A percentile compares a stretch with the other conserved stretches of the same genome.
Evolutionary conservation across 2,113 vertebrate species (phyloP).

Genomic region (Eolophus roseicapilla): DNA sequence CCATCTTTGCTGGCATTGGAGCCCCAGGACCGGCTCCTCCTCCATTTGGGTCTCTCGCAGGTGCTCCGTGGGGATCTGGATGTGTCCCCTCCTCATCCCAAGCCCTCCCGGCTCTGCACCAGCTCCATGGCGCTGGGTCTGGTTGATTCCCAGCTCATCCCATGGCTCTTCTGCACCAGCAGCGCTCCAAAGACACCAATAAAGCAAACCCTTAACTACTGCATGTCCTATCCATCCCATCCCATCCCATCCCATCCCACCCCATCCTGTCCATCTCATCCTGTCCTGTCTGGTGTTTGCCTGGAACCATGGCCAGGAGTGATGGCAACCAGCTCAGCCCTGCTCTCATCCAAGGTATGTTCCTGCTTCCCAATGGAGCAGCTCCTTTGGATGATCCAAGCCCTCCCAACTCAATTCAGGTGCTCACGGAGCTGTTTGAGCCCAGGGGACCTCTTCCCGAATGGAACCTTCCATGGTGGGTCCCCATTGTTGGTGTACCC

Average conservation of each 20-base stretch:
- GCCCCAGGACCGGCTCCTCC: background rate
- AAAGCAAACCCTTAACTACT: background rate
- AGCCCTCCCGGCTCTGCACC: background rate
- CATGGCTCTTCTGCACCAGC: rapidly evolving
- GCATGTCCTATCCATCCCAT: background rate
- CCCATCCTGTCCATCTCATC: too few relatives aligned
- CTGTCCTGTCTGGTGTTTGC: too few relatives aligned
- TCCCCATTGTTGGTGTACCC: too few relatives aligned
- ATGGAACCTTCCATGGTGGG: too few relatives aligned
- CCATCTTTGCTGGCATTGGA: background rate
- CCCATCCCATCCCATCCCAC: background rate
- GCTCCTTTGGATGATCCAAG: background rate
- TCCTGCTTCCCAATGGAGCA: background rate
- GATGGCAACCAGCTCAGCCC: background rate
- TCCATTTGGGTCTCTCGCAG: background rate
- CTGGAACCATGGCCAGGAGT: background rate
- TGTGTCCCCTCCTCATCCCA: too few relatives aligned
- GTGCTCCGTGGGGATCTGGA: background rate
- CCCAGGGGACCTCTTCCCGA: background rate
- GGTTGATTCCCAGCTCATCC: background rate
- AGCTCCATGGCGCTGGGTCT: background rate
- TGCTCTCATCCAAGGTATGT: rapidly evolving
- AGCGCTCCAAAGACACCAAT: background rate
- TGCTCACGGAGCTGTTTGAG: background rate
- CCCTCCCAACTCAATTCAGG: background rate